Conservation (phyloP, 2,888 invertebrate species). For the Gastrophysa polygoni region DNA sequence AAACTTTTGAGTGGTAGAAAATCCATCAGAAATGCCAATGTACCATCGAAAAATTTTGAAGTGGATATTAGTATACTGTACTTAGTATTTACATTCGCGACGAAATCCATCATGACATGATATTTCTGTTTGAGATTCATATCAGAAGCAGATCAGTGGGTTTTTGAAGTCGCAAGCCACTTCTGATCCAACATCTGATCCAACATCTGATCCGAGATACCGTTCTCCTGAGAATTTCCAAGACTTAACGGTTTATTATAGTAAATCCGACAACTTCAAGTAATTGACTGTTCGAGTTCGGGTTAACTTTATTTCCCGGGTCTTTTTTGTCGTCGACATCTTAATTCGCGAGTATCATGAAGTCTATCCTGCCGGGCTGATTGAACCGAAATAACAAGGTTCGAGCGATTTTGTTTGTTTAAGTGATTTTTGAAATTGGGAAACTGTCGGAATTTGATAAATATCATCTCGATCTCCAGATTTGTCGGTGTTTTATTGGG, state of each 20-base stretch:
- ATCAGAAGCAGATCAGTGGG: too few relatives aligned
- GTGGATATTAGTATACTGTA: too few relatives aligned
- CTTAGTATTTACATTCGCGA: too few relatives aligned
- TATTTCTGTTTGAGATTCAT: too few relatives aligned
- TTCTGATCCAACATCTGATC: too few relatives aligned
- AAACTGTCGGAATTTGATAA: slow-evolving; percentile 23
- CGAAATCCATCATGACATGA: too few relatives aligned
- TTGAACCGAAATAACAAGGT: slow-evolving; percentile 32
- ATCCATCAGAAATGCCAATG: too few relatives aligned
- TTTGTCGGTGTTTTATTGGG: slow-evolving; percentile 24
- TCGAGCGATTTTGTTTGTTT: slow-evolving; percentile 31
- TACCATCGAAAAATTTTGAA: too few relatives aligned
- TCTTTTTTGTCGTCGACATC: slow-evolving; percentile 23
- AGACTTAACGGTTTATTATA: background rate
- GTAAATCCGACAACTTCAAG: background rate
- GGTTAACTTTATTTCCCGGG: slow-evolving; percentile 21
- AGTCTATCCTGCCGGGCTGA: slow-evolving; percentile 26
- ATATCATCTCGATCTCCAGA: slow-evolving; percentile 22
- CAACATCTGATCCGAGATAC: too few relatives aligned
- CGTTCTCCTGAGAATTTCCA: background rate
- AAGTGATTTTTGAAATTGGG: slow-evolving; percentile 28
- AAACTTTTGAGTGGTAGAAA: too few relatives aligned
- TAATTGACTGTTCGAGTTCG: slow-evolving; percentile 22
- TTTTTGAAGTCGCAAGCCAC: too few relatives aligned
- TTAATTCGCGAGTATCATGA: slow-evolving; percentile 29